Conservation (phyloP, 2,888 invertebrate species). For the Tiliacea aurago region DNA sequence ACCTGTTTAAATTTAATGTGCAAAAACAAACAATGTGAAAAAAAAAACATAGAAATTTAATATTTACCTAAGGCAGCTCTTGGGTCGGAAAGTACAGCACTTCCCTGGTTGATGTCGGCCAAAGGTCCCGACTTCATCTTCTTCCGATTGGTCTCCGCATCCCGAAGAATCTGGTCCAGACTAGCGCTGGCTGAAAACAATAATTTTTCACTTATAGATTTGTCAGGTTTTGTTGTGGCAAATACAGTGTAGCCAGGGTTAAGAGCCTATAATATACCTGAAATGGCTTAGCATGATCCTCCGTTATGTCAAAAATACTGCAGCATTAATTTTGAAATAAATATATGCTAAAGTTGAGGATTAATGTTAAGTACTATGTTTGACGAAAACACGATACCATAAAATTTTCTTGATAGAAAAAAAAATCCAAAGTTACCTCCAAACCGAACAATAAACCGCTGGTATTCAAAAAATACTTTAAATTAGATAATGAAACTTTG, state of each 20-base stretch:
- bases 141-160: conserved; percentile 81
- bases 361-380: too few species aligned
- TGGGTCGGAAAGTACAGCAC: conserved; percentile 83
- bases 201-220: background rate
- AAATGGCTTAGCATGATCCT: too few species aligned
- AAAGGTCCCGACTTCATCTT: conserved; percentile 76
- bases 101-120: conserved; percentile 72
- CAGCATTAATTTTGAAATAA: too few species aligned
- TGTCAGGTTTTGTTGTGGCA: background rate
- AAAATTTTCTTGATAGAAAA: too few species aligned
- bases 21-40: background rate
- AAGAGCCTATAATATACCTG: too few species aligned
- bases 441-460: too few species aligned
- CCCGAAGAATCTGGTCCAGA: conserved; percentile 83
- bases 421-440: too few species aligned
- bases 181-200: conserved; percentile 79
- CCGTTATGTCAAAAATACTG: too few species aligned
- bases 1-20: background rate
- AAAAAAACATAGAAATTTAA: background rate
- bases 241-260: background rate
- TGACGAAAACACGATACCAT: too few species aligned
- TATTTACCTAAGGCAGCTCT: conserved; percentile 80
- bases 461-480: too few species aligned
- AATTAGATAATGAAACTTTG: too few species aligned
- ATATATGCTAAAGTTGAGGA: too few species aligned